Evolutionary conservation across 2,113 vertebrate genomes (phyloP).

Genomic region (Scortum barcoo): DNA sequence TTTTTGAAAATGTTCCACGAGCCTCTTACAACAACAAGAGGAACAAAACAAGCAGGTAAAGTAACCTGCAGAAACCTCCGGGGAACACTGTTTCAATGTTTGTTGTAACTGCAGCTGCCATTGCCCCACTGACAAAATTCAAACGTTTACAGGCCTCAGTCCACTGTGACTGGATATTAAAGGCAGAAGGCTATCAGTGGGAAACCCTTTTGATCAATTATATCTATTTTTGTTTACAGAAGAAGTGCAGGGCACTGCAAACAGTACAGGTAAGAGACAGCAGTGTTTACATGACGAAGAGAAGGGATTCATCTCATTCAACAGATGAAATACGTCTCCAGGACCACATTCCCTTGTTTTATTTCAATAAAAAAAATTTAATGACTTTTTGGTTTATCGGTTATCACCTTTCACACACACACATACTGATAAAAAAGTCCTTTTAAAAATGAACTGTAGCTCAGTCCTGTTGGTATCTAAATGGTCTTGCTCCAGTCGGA

Average conservation of each 20-base stretch:
- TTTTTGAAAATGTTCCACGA: conserved; percentile 26
- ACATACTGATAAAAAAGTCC: conserved; percentile 24
- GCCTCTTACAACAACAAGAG: not conserved
- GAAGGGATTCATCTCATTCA: not conserved
- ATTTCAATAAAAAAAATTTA: not conserved
- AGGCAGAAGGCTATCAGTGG: not conserved
- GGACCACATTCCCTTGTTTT: not conserved
- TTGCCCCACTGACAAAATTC: not conserved
- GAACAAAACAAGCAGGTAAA: conserved; percentile 8
- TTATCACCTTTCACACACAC: conserved; percentile 12
- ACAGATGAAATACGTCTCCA: not conserved
- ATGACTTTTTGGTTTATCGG: conserved; percentile 27
- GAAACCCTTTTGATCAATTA: not conserved
- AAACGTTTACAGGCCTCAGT: not conserved
- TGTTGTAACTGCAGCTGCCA: conserved; percentile 56
- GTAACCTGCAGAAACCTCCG: conserved; percentile 27
- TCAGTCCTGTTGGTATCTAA: conserved; percentile 48
- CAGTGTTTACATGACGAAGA: not conserved
- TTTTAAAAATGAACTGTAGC: conserved; percentile 33
- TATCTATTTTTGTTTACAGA: not conserved
- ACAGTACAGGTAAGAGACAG: conserved; percentile 34
- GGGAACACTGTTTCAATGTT: conserved; percentile 48
- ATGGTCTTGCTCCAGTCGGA: conserved; percentile 3
- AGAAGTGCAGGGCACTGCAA: not conserved
- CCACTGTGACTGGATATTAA: not conserved